phyloP scores from a whole-genome alignment of 2,797 vertebrate species.

The Linurgus olivaceus region DNA sequence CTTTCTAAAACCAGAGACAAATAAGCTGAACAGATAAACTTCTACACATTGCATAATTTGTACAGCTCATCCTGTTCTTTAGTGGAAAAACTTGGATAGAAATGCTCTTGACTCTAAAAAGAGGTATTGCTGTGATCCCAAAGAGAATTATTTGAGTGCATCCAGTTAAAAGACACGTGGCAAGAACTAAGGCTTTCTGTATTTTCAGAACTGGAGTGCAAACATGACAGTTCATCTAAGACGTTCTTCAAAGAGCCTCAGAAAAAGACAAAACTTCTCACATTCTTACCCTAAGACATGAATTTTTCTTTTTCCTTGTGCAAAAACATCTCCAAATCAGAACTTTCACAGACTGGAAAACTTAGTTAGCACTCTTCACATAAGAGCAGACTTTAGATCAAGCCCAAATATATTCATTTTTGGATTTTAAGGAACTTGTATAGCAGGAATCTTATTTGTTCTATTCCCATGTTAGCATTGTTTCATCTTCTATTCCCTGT shows the following conservation, averaged over 20 bases:
- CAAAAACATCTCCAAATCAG: conserved; percentile 6
- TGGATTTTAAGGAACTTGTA: conserved; percentile 37
- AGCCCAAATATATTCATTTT: not conserved
- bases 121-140: not conserved
- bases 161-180: not conserved
- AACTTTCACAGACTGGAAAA: conserved; percentile 6
- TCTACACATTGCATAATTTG: not conserved
- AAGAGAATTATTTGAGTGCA: not conserved
- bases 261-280: not conserved
- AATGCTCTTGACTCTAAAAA: not conserved
- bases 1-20: not conserved
- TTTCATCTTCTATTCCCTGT: conserved; percentile 56
- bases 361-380: conserved; percentile 26
- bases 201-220: not conserved
- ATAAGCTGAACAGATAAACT: not conserved
- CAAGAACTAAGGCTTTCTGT: not conserved
- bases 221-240: not conserved
- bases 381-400: conserved; percentile 42
- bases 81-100: not conserved
- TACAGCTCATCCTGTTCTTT: not conserved
- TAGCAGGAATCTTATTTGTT: not conserved
- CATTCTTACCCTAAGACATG: not conserved
- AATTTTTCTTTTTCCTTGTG: not conserved
- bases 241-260: conserved; percentile 7
- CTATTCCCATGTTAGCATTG: not conserved